Evolutionary conservation across 2,797 vertebrate species (phyloP), one percentile per base, ranked within the genome.

Genomic region (Vireo griseus): DNA sequence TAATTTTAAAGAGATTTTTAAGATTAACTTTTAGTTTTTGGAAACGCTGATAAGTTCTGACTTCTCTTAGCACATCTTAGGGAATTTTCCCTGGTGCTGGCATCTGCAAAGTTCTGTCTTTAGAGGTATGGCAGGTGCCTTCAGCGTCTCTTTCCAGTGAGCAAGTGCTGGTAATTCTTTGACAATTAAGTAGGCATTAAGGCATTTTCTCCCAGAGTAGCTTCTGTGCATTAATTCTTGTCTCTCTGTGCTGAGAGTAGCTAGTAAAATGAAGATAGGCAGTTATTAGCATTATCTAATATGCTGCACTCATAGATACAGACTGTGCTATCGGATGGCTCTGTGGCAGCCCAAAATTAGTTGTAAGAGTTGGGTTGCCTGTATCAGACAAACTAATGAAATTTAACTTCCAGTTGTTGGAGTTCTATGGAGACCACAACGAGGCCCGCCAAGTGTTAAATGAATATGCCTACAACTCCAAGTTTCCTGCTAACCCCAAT

Each of bases 401-500:
- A 18, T 26, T 90, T 85, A 12, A 66, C 50, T 94, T 88, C 48
- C 72, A 99, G 99, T 98, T 99, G 98, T 91, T 99, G 88, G 99
- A 99, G 92, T 99, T 98, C 96, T 98, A 99, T 20, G 98, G 98
- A 28, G 97, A 98, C 74, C 89, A 97, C 3, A 96, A 98, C 0
- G 98, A 98, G 76, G 98, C 99, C 57, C 88, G 84, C 28, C 96
- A 98, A 14, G 95, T 99, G 6, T 97, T 99, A 94, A 97, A 94
- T 42, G 96, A 99, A 59, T 99, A 99, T 7, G 99, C 99, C 0
- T 99, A 98, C 81, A 98, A 99, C 89, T 97, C 93, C 31, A 97
- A 86, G 50, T 99, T 99, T 50, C 99, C 99, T 4, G 88, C 98
- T 2, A 99, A 99, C 89, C 99, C 99, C 8, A 99, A 99, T 5